Evolutionary conservation across 92 coral and sea anemone genomes (phyloP).

Genomic region (Actinernus sp.): DNA sequence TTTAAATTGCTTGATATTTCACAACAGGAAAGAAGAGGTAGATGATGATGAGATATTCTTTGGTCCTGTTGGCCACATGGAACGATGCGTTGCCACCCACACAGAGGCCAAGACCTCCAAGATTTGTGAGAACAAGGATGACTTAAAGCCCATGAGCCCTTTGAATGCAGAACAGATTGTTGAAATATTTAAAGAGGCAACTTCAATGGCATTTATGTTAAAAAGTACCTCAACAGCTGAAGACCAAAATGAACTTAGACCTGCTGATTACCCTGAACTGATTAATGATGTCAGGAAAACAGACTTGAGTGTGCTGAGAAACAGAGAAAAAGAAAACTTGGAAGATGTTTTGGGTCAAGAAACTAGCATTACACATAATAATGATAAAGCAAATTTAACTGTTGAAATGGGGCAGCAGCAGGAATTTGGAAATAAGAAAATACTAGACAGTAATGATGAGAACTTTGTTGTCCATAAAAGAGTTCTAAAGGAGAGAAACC

Average conservation of each 20-base stretch:
- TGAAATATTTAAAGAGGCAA: conserved; percentile 95
- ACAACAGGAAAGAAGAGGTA: conserved; percentile 60
- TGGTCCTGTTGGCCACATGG: conserved; percentile 94
- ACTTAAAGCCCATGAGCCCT: conserved; percentile 78
- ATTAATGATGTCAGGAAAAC: conserved; percentile 9
- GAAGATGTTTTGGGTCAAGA: no score
- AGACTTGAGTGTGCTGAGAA: background rate
- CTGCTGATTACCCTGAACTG: conserved; percentile 20
- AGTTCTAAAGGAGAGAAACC: conserved; percentile 16
- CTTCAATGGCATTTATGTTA: conserved; percentile 79
- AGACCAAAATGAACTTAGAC: background rate
- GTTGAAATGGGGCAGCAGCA: no score
- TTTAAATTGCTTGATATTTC: no score
- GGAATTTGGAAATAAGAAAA: no score
- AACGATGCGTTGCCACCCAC: conserved; percentile 79
- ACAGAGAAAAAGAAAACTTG: background rate
- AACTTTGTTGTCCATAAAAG: conserved; percentile 27
- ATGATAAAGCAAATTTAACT: no score
- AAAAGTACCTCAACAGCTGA: conserved; percentile 43
- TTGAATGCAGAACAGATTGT: conserved; percentile 91
- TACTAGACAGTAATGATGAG: conserved; percentile 5
- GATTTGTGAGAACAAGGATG: conserved; percentile 42
- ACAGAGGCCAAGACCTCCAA: conserved; percentile 34
- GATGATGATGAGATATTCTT: conserved; percentile 95
- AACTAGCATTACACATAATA: no score